phyloP scores from a whole-genome alignment of 2,113 vertebrate genomes.

The Bos javanicus region DNA sequence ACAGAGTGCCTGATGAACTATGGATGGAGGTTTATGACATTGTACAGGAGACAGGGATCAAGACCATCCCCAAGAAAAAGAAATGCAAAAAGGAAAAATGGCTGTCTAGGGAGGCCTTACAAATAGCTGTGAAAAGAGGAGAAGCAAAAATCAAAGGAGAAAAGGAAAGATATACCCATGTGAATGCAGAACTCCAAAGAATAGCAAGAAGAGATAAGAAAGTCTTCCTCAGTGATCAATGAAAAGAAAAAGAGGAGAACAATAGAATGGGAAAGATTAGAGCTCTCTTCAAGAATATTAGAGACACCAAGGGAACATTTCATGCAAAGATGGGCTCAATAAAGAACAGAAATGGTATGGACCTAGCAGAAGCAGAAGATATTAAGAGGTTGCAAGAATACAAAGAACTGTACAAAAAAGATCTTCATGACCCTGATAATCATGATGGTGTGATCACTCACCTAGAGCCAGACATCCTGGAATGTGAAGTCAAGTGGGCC shows the following conservation, averaged over 20 bases:
- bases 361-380: neutral
- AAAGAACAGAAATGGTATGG: neutral
- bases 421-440: neutral
- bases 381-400: neutral
- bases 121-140: neutral
- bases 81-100: neutral
- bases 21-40: neutral
- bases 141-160: neutral
- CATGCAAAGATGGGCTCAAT: neutral
- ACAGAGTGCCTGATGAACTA: neutral
- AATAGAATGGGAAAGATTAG: neutral
- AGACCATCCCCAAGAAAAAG: neutral
- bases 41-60: neutral
- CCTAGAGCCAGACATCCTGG: neutral
- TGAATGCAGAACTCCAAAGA: neutral
- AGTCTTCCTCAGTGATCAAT: neutral
- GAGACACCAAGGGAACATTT: neutral
- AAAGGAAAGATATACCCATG: neutral
- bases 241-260: neutral
- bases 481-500: neutral
- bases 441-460: neutral
- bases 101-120: neutral
- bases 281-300: neutral
- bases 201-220: neutral
- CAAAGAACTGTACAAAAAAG: neutral